Base-by-base conservation (phyloP, 2,113 vertebrate genomes). In the Ciconia maguari region DNA sequence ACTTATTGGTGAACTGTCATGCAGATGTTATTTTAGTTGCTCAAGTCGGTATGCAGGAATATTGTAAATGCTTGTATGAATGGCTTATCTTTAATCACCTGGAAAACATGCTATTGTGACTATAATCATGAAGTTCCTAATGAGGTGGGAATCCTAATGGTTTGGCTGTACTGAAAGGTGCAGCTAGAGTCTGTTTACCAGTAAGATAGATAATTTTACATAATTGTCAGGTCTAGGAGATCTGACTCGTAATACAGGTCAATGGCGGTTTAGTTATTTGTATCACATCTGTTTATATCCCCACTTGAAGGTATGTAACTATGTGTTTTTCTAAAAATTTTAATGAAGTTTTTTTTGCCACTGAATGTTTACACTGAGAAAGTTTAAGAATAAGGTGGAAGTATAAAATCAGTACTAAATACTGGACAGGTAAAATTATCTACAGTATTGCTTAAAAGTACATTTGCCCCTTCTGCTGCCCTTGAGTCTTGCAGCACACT, bases 401-500 rank as follows among this genome's bases (percentile, higher is more conserved):
- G 13, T 90, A 12, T 64, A 69, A 92, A 94, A 93, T 68, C 21
- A 76, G 42, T 92, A 79, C 75, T 78, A 66, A 76, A 83, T 97
- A 90, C 76, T 74, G 69, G 76, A 61, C 66, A 29, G 54, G 51
- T 84, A 68, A 80, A 90, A 88, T 96, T 93, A 62, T 92, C 32
- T 94, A 48, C 41, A 27, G 32, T 90, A 61, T 80, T 95, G 90
- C 86, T 97, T 93, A 70, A 89, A 97, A 96, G 57, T 79, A 72
- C 57, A 38, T 55, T 93, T 90, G 90, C 68, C 92, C 64, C 64
- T 80, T 89, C 32, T 93, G 18, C 79, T 83, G 65, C 62, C 44
- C 66, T 96, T 83, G 78, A 96, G 86, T 70, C n/a, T 93, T 97
- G 86, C n/a, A 97, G 91, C 58, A 77, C 80, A 81, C 81, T 94